Evolutionary conservation across 2,113 vertebrate genomes (phyloP), one percentile per base, ranked within the genome.

Genomic region (Eidolon helvum): DNA sequence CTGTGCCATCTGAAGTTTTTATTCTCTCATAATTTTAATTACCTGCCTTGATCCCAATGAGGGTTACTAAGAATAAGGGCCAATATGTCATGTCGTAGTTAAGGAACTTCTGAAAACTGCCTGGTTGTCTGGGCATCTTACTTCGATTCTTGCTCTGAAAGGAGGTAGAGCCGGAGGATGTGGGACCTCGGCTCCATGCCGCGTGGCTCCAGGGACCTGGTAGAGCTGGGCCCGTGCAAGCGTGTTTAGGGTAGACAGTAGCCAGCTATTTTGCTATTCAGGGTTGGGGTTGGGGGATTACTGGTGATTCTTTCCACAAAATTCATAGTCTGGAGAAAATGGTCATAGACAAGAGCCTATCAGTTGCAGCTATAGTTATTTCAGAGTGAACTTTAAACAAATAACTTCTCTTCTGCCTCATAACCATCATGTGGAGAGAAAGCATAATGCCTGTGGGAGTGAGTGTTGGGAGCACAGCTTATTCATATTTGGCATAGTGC

Each of bases 21-120:
- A 50, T 50, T 50, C 15, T 91, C 75, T 96, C 26, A 68, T 75
- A 92, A 77, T 90, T 91, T 24, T 30, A 75, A 79, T 59, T 48
- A 57, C 22, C 63, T 95, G 33, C 86, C 53, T n/a, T 50, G 87
- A 57, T 28, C 77, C 86, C 63, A 90, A 43, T 9, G n/a, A 68
- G 69, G 63, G 21, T 89, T 93, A 77, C 40, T 68, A 50, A 72
- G 92, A 87, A 69, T 18, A 15, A 94, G 12, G 69, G 59, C 65
- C 71, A 75, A 38, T 66, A 43, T 84, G 87, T 82, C 71, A 53
- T 26, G 7, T 65, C 72, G 59, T 19, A 75, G 79, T 83, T 24
- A 65, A 82, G 79, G 43, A 38, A 77, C 68, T 92, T 78, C 71
- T 86, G 61, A 21, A 69, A 88, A 75, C 75, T 88, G 55, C 48